Conservation (phyloP, 23 tunicate genomes). For the Trididemnum clinides region DNA sequence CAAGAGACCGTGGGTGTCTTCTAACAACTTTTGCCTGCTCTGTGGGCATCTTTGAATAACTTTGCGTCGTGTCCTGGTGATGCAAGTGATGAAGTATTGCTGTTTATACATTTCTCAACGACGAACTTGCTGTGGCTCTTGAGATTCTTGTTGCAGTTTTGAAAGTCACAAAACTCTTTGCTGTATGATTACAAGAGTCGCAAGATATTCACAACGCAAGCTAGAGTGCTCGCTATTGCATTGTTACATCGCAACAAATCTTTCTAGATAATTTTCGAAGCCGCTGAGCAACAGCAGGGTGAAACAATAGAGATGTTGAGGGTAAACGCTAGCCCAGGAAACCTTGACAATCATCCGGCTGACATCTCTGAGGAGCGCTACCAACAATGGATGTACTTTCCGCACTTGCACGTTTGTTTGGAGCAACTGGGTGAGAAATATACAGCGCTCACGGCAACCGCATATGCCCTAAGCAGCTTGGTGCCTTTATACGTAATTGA, state of each 20-base stretch:
- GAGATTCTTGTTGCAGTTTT: too few relatives aligned
- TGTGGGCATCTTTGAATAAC: background rate
- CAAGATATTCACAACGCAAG: background rate
- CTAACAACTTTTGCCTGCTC: background rate
- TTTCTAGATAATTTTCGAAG: background rate
- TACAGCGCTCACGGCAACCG: background rate
- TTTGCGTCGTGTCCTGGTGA: background rate
- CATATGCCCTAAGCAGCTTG: constrained; percentile 4
- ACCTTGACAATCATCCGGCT: constrained; percentile 2
- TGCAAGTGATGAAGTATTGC: background rate
- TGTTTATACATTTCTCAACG: too few relatives aligned
- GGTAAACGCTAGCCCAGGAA: background rate
- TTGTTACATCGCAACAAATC: background rate
- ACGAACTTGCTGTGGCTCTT: too few relatives aligned
- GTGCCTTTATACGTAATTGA: background rate
- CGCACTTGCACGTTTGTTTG: background rate
- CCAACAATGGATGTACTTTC: background rate
- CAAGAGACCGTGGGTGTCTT: background rate
- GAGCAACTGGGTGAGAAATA: background rate
- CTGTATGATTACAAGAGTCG: background rate
- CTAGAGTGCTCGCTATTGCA: background rate
- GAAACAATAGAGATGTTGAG: background rate
- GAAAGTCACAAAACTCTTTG: background rate
- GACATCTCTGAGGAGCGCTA: background rate
- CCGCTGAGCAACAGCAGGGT: background rate